Base-by-base conservation (phyloP, 2,797 vertebrate genomes). In the Sardinella longiceps region DNA sequence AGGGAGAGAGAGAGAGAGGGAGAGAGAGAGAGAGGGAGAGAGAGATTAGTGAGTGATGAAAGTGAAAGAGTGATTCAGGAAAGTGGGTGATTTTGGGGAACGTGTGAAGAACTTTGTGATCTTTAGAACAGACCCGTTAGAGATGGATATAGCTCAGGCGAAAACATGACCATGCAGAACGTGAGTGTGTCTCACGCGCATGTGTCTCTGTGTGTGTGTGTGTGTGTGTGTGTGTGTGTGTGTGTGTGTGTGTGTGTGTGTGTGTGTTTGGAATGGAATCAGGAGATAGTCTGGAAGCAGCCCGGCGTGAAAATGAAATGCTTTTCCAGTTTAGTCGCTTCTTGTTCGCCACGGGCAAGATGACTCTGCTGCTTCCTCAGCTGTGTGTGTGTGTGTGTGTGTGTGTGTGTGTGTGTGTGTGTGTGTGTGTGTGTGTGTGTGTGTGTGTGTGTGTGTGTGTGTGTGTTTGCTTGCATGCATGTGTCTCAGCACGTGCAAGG, bases 401-500 rank as follows among this genome's bases (percentile, higher is more conserved):
- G 70, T 77, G 30, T 74, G 66, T 74, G 66, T 74, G 66, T 74
- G 33, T 77, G 33, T 43, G 33, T 77, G 37, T 39, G 15, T 77
- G 33, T 77, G 63, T 70, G 63, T 70, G 63, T 70, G 12, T 70
- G 63, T 30, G n/a, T 66, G 28, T 66, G 63, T 66, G 63, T 66
- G 63, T 66, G 30, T 77, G 70, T 77, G 70, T 39, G 70, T 77
- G 70, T 77, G 70, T 77, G 30, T 74, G 66, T 74, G 66, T 74
- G 66, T 74, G 33, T 77, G 33, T 43, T 15, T 77, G 37, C 23
- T 5, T 77, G 33, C 43, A 18, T 39, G 37, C 33, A 20, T 77
- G 70, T 77, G 70, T 77, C 33, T 77, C 20, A 39, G 70, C 70
- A 77, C 33, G 70, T 77, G 70, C 70, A 15, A 39, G 18, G 20